These are phyloP conservation scores for Micrasema minimum DNA, from an alignment of 1,140 invertebrate species.

Conservation along the genomic window DNA sequence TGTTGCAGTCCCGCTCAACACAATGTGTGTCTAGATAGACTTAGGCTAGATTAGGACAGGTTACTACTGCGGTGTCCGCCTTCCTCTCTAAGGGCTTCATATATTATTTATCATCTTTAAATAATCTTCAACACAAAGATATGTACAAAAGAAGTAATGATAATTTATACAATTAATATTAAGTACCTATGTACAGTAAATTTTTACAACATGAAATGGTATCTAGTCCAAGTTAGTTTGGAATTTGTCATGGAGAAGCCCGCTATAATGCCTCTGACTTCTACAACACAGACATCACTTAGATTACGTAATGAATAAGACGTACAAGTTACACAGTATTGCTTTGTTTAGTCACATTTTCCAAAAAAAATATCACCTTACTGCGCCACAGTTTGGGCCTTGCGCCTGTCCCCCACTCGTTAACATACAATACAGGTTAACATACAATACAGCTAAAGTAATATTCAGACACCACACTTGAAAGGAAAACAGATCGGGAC, in stretches of 20 bases:
- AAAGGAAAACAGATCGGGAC: constrained; percentile 49
- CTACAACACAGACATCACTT: constrained; percentile 52
- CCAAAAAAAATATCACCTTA: constrained; percentile 75
- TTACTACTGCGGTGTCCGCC: constrained; percentile 22
- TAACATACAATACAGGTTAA: constrained; percentile 38
- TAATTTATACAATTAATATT: constrained; percentile 53
- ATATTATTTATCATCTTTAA: constrained; percentile 51
- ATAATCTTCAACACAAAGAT: constrained; percentile 53
- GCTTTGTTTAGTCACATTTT: constrained; percentile 75
- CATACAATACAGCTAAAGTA: constrained; percentile 50
- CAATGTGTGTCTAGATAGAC: constrained; percentile 52
- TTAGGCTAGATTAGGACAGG: constrained; percentile 43
- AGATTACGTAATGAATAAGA: constrained; percentile 60
- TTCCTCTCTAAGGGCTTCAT: constrained; percentile 5
- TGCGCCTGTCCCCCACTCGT: constrained; percentile 25
- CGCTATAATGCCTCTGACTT: constrained; percentile 41
- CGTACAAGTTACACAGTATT: constrained; percentile 75
- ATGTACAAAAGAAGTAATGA: constrained; percentile 53
- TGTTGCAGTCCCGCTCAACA: constrained; percentile 22
- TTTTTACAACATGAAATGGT: constrained; percentile 52
- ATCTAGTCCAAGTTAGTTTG: constrained; percentile 44
- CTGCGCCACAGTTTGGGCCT: constrained; percentile 53
- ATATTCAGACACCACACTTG: constrained; percentile 50
- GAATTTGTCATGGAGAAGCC: constrained; percentile 44
- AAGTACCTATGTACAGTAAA: constrained; percentile 54